Evolutionary conservation across 2,888 invertebrate genomes (phyloP), one percentile per base, ranked within the genome.

Genomic region (Teleiodes luculella): DNA sequence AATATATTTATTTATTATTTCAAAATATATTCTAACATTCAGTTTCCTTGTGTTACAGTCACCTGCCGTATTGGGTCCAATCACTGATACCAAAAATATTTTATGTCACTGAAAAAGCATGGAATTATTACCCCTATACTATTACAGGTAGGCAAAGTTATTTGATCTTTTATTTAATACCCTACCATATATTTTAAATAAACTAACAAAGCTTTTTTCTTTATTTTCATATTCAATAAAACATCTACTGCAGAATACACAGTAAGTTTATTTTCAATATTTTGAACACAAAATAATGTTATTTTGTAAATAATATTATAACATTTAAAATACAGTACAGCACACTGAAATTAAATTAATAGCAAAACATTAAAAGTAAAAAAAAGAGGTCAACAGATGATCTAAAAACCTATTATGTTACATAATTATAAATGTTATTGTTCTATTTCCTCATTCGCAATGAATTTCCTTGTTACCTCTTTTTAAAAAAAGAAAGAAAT

Each of bases 71-170:
- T 75, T 98, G 97, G 97, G 90, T 97, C 52, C 96, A 96, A 82
- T 93, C 96, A 3, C 83, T 97, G 66, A 93, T 96, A 72, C 97
- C 97, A 61, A 94, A 94, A 80, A 94, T 97, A 76, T 97, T 97
- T 86, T 98, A 97, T 83, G 93, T 97, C 14, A 97, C 95, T 55
- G 97, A 97, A 83, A 97, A 97, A 76, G 96, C 97, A 11, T 97
- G 97, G 97, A 97, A 98, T 82, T 97, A 95, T 83, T 98, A 96
- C 86, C 97, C 97, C 10, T 96, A 93, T 69, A 97, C 97, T 16
- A 93, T 95, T 52, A 97, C 96, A 84, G 94, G 94, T 94, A 91
- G 86, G 65, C 14, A 5, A 24, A 24, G n/a, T 33, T 3, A 35
- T 20, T 35, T 37, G 16, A 33, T 49, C 11, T 20, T 53, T 39